phyloP scores from a whole-genome alignment of 2,888 invertebrate genomes.

The Agriopis marginaria region DNA sequence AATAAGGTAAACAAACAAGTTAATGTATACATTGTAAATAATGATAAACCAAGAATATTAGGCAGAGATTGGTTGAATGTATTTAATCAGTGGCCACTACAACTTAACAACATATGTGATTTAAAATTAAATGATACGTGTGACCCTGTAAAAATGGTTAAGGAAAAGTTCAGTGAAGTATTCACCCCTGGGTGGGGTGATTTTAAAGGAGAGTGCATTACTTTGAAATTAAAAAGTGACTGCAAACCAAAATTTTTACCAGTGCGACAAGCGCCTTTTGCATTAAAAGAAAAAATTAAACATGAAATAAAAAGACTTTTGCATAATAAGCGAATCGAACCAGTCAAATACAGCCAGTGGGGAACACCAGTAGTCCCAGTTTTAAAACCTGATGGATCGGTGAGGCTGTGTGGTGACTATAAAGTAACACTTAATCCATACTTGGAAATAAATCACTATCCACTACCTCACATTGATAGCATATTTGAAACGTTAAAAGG shows the following conservation, averaged over 20 bases:
- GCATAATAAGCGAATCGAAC: slow-evolving; percentile 4
- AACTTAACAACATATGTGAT: neutral
- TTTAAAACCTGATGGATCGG: slow-evolving; percentile 44
- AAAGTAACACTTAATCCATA: slow-evolving; percentile 38
- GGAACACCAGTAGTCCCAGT: slow-evolving; percentile 48
- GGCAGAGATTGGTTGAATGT: neutral
- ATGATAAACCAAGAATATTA: neutral
- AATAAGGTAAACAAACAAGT: neutral
- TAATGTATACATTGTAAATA: neutral
- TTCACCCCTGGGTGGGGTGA: slow-evolving; percentile 12
- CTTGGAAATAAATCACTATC: slow-evolving; percentile 32
- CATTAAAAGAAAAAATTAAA: slow-evolving; percentile 41
- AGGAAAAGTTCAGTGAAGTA: slow-evolving; percentile 9
- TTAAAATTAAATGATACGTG: neutral
- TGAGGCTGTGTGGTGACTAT: slow-evolving; percentile 16
- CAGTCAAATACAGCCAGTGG: slow-evolving; percentile 38
- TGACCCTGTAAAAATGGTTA: slow-evolving; percentile 2
- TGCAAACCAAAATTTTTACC: slow-evolving; percentile 21
- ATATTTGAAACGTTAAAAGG: slow-evolving; percentile 1
- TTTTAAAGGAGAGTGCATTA: slow-evolving; percentile 11
- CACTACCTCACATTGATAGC: slow-evolving; percentile 23
- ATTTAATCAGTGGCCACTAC: neutral
- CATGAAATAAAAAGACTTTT: slow-evolving; percentile 16
- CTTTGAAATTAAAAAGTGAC: slow-evolving; percentile 7
- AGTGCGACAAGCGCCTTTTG: slow-evolving; percentile 39